Percentiles rank a stretch among this genome's conserved stretches.
These are phyloP conservation scores for Mythimna lalbum DNA, from an alignment of 2,888 invertebrate species.

Conservation along the genomic window DNA sequence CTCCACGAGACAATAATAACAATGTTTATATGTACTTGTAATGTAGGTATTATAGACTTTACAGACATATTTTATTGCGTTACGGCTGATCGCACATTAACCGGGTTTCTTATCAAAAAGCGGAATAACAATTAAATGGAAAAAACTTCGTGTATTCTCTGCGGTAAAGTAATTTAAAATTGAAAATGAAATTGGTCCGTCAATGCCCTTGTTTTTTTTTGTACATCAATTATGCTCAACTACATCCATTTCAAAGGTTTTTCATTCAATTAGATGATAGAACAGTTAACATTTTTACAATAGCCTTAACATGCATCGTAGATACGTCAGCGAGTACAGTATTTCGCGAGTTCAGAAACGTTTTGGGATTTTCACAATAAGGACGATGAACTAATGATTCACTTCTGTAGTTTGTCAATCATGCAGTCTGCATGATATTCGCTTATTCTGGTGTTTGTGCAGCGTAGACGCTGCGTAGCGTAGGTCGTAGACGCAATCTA, in stretches of 20 bases:
- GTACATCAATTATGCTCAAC: background rate
- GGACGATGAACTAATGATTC: too few species aligned
- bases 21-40: conserved; percentile 1
- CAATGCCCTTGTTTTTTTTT: background rate
- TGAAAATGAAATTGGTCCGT: background rate
- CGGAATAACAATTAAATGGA: background rate
- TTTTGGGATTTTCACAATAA: background rate
- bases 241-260: background rate
- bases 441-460: background rate
- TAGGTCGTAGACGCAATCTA: background rate
- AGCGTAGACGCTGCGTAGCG: conserved; percentile 4
- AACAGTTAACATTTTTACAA: background rate
- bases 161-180: background rate
- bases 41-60: background rate
- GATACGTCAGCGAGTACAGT: too few species aligned
- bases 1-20: conserved; percentile 33
- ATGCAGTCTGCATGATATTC: too few species aligned
- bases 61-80: conserved; percentile 10
- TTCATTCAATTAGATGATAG: background rate
- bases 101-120: conserved; percentile 4
- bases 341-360: background rate
- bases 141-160: background rate
- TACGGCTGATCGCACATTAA: conserved; percentile 10
- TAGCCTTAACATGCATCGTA: background rate
- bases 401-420: background rate